Evolutionary conservation across 2,797 vertebrate species (phyloP).

Genomic region (Todus mexicanus): DNA sequence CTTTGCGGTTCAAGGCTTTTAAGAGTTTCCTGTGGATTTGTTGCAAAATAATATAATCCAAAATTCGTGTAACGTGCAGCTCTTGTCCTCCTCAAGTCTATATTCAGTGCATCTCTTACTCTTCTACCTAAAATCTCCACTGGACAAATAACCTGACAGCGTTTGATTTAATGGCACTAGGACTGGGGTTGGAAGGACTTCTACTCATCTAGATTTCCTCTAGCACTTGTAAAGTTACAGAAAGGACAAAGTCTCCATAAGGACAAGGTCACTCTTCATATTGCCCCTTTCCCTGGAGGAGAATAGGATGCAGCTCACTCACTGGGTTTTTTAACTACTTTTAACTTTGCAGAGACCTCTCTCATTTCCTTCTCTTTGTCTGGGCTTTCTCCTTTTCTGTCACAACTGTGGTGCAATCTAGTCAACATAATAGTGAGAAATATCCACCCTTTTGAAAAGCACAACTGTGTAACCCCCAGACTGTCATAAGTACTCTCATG

Average conservation of each 20-base stretch:
- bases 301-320: background rate
- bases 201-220: background rate
- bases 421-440: background rate
- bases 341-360: background rate
- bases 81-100: background rate
- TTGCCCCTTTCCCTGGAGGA: background rate
- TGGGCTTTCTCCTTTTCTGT: background rate
- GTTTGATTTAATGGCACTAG: background rate
- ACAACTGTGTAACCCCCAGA: background rate
- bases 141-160: background rate
- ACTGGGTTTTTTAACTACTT: background rate
- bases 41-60: background rate
- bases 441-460: background rate
- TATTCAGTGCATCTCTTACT: background rate
- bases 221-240: background rate
- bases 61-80: background rate
- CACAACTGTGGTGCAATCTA: background rate
- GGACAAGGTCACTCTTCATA: background rate
- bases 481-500: background rate
- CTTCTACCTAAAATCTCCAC: background rate
- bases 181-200: background rate
- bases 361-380: background rate
- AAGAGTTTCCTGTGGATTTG: background rate
- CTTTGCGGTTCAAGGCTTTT: background rate
- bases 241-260: background rate